phyloP scores from a whole-genome alignment of 2,113 vertebrate genomes.

The Leptodactylus fuscus region DNA sequence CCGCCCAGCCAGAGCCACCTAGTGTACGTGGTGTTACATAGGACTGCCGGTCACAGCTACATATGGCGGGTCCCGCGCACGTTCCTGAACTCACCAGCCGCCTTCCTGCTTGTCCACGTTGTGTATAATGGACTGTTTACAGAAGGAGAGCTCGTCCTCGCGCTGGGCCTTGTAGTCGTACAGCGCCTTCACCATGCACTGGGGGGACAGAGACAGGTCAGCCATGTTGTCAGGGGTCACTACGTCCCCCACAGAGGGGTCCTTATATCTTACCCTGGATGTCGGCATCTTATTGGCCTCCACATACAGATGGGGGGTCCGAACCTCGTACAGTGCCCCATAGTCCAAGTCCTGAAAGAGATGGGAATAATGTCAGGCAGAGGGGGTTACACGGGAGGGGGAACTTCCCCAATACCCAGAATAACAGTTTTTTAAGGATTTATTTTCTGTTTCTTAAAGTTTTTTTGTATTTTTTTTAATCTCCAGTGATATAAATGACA shows the following conservation, averaged over 20 bases:
- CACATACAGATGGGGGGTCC: constrained; percentile 86
- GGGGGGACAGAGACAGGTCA: not conserved
- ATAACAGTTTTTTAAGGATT: too few species aligned
- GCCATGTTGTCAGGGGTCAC: too few species aligned
- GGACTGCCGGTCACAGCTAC: too few species aligned
- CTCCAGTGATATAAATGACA: too few species aligned
- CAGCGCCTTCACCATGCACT: constrained; percentile 76
- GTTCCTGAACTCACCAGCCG: constrained; percentile 76
- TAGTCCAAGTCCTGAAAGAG: constrained; percentile 83
- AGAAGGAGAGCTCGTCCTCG: constrained; percentile 88
- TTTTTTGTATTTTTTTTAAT: too few species aligned
- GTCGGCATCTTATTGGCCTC: constrained; percentile 90
- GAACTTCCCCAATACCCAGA: too few species aligned
- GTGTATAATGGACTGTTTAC: constrained; percentile 86
- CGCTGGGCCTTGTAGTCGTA: constrained; percentile 86
- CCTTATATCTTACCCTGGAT: constrained; percentile 76
- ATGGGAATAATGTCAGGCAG: too few species aligned
- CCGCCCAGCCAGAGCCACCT: too few species aligned
- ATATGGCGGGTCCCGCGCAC: too few species aligned
- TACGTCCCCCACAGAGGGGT: not conserved
- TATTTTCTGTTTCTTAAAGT: too few species aligned
- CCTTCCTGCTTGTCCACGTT: constrained; percentile 87
- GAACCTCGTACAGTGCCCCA: constrained; percentile 83
- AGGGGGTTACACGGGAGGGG: too few species aligned
- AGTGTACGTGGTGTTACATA: too few species aligned